These are phyloP conservation scores for Caretta caretta DNA, from an alignment of 2,113 vertebrate genomes.

Conservation along the genomic window DNA sequence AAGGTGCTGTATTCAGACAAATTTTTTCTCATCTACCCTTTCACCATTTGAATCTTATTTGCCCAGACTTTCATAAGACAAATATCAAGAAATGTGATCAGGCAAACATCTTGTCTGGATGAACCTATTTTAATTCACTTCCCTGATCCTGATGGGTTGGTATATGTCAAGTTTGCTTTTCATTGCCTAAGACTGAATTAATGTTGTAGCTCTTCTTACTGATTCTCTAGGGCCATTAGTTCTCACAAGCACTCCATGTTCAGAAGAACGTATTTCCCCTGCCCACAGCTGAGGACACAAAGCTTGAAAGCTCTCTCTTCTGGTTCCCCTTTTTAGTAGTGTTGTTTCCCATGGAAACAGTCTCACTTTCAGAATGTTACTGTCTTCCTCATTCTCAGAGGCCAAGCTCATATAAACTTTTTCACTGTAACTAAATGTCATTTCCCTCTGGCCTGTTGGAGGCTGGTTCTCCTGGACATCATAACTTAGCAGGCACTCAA, in stretches of 20 bases:
- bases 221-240: neutral
- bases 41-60: neutral
- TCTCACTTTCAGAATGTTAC: neutral
- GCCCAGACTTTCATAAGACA: neutral
- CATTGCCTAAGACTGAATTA: neutral
- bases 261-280: neutral
- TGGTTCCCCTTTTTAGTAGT: neutral
- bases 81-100: neutral
- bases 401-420: neutral
- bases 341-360: neutral
- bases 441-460: neutral
- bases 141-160: neutral
- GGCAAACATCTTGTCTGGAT: neutral
- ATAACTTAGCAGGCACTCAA: neutral
- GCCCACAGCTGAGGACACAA: neutral
- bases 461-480: neutral
- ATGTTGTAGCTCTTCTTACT: neutral
- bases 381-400: neutral
- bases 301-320: neutral
- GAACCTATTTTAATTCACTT: neutral
- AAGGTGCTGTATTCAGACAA: neutral
- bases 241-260: neutral
- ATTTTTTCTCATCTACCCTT: neutral
- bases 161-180: neutral
- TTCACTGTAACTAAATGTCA: neutral